A percentile compares a stretch with the other conserved stretches of the same genome.
These are phyloP conservation scores for Rhinichthys osculus DNA, from an alignment of 2,797 vertebrate species.

Conservation along the genomic window DNA sequence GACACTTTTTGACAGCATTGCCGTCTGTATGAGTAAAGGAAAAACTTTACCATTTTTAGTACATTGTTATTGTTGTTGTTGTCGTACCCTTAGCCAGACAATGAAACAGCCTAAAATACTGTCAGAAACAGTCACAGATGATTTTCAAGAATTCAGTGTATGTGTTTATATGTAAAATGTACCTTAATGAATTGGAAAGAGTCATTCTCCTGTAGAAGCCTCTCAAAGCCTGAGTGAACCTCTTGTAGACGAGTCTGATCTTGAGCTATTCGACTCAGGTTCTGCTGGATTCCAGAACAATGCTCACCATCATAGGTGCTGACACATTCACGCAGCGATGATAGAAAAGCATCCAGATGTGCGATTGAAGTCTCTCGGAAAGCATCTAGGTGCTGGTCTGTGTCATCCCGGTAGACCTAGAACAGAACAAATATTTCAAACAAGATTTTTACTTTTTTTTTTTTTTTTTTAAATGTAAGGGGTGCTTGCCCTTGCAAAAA, in stretches of 20 bases:
- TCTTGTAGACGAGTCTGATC: slow-evolving; percentile 74
- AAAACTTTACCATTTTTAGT: not conserved
- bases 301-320: slow-evolving; percentile 57
- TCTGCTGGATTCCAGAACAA: slow-evolving; percentile 68
- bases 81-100: not conserved
- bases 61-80: not conserved
- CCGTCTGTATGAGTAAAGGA: not conserved
- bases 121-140: not conserved
- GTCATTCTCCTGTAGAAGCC: slow-evolving; percentile 74
- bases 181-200: slow-evolving; percentile 79
- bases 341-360: slow-evolving; percentile 67
- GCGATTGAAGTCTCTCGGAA: slow-evolving; percentile 67
- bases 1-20: not conserved
- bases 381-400: slow-evolving; percentile 64
- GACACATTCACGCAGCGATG: slow-evolving; percentile 60
- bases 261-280: slow-evolving; percentile 70
- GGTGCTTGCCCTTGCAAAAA: not conserved
- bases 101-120: not conserved
- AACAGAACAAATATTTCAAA: not conserved
- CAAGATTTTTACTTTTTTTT: not conserved
- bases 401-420: slow-evolving; percentile 72
- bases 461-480: not conserved
- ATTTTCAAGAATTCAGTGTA: not conserved
- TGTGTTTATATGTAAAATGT: not conserved
- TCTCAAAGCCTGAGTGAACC: slow-evolving; percentile 68